phyloP scores from a whole-genome alignment of 2,113 vertebrate genomes.

The Oryzias melastigma region DNA sequence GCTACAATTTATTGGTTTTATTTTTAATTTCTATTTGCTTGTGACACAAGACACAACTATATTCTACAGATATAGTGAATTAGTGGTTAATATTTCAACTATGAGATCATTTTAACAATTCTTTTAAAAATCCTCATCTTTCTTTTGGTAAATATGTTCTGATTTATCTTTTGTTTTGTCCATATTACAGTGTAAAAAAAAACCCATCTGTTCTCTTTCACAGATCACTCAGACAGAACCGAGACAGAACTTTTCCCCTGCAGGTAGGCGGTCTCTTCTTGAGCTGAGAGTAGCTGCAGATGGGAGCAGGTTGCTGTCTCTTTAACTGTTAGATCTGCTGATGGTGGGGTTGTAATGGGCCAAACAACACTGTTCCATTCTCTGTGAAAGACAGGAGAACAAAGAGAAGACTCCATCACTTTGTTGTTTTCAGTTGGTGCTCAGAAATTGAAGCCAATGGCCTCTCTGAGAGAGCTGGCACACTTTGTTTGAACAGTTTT shows the following conservation, averaged over 20 bases:
- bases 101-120: no score
- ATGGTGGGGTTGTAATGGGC: constrained; percentile 44
- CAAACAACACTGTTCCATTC: constrained; percentile 46
- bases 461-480: not conserved
- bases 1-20: no score
- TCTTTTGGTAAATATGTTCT: no score
- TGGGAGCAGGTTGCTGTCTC: constrained; percentile 9
- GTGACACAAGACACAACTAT: no score
- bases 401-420: constrained; percentile 1
- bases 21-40: no score
- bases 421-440: constrained; percentile 25
- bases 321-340: constrained; percentile 56
- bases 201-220: constrained; percentile 30
- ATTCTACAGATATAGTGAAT: no score
- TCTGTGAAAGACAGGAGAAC: constrained; percentile 28
- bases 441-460: constrained; percentile 3
- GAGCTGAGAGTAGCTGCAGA: not conserved
- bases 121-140: no score
- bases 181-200: not conserved
- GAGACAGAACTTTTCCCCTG: constrained; percentile 83
- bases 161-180: no score
- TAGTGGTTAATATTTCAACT: no score
- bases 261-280: constrained; percentile 75
- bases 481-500: not conserved
- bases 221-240: constrained; percentile 86